phyloP scores from a whole-genome alignment of 2,113 vertebrate species.

The Xyliphius kryptos region DNA sequence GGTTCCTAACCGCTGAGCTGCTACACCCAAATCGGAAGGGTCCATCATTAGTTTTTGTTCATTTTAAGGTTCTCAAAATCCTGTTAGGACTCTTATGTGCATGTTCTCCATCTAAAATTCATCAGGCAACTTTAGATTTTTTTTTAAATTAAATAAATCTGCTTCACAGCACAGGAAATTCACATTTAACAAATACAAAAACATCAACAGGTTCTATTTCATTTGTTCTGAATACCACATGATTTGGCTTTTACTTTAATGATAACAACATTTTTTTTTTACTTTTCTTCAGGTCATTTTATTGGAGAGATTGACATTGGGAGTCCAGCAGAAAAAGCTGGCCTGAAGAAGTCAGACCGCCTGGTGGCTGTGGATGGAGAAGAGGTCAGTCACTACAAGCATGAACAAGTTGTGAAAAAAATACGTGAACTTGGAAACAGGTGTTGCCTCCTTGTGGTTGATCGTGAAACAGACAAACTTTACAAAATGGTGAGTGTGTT shows the following conservation, averaged over 20 bases:
- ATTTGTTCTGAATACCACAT: too few relatives aligned
- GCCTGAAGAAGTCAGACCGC: slow-evolving; percentile 74
- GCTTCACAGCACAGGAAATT: too few relatives aligned
- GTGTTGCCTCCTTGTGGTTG: slow-evolving; percentile 75
- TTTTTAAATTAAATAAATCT: too few relatives aligned
- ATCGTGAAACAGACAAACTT: slow-evolving; percentile 72
- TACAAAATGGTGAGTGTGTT: slow-evolving; percentile 73
- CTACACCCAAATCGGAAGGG: too few relatives aligned
- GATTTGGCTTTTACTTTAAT: too few relatives aligned
- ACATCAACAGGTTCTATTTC: background rate
- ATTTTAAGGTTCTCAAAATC: too few relatives aligned
- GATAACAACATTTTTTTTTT: background rate
- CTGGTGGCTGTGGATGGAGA: slow-evolving; percentile 79
- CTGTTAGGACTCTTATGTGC: too few relatives aligned
- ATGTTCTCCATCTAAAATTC: too few relatives aligned
- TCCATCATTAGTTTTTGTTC: too few relatives aligned
- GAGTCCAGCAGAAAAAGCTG: slow-evolving; percentile 74
- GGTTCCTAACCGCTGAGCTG: too few relatives aligned
- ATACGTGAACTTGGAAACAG: slow-evolving; percentile 68
- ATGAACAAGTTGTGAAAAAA: slow-evolving; percentile 74
- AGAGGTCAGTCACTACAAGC: slow-evolving; percentile 62
- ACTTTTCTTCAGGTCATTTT: slow-evolving; percentile 65
- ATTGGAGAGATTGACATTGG: slow-evolving; percentile 73
- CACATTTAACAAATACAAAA: too few relatives aligned
- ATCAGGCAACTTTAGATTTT: too few relatives aligned